Evolutionary conservation across 2,888 invertebrate genomes (phyloP), one percentile per base, ranked within the genome.

Genomic region (Conus canariensis): DNA sequence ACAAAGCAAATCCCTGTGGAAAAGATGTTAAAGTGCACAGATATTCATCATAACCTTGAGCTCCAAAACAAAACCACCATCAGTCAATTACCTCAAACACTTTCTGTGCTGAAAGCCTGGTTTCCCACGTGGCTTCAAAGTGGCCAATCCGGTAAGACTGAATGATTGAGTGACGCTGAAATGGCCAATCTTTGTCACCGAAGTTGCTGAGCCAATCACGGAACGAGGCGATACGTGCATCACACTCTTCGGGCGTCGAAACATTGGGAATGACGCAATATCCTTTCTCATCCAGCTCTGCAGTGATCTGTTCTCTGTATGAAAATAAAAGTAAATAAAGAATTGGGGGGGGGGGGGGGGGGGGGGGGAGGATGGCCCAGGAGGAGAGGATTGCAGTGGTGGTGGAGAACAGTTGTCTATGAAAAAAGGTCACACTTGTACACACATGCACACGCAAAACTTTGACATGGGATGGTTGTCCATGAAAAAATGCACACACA

Each of bases 141-240:
- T 95, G 94, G 5, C 94, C 94, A 45, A 93, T 90, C 22, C 93
- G 93, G 90, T 95, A 95, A 19, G 93, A 91, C 90, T 95, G 94
- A 19, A 95, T 94, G 12, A 95, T 90, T 10, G 94, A 95, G 45
- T 89, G 67, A 12, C 74, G 86, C 64, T 86, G 85, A 25, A 89
- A 90, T 0, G 91, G 91, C 86, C 64, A 90, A 5, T 88, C 87
- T 19, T 77, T 83, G 12, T 67, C 19, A n/a, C 87, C 85, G 74
- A 91, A 91, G 45, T 67, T 9, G 8, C 30, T 45, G 25, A 89
- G 25, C 89, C 89, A 89, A 58, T 89, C 70, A 19, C 89, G 89
- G 16, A 58, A 90, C 8, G 87, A 60, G n/a, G 67, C 82, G 30
- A 82, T 22, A 60, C 56, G 56, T 59, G 25, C 70, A 85, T 90